These are phyloP conservation scores for Exephanes ischioxanthus DNA, from an alignment of 2,888 invertebrate species.

Conservation along the genomic window DNA sequence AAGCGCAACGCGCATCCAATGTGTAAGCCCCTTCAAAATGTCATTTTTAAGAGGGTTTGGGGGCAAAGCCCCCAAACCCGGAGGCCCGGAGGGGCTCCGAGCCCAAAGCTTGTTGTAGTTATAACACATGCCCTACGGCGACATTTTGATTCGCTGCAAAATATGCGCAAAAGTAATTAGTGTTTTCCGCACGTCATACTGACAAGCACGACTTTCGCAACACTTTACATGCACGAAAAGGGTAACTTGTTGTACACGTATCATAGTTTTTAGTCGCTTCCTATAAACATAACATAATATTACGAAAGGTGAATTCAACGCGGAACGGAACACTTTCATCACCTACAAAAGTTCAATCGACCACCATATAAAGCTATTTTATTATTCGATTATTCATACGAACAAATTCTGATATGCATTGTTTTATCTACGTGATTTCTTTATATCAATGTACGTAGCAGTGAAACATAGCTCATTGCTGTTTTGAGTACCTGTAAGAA, in stretches of 20 bases:
- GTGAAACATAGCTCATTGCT: background rate
- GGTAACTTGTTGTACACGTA: background rate
- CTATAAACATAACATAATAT: background rate
- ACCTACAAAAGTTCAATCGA: background rate
- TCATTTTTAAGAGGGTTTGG: too few species aligned
- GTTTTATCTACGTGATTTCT: background rate
- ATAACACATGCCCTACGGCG: too few species aligned
- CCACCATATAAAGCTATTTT: background rate
- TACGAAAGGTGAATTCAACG: background rate
- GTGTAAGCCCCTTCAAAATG: too few species aligned
- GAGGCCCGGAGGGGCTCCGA: too few species aligned
- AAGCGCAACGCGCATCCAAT: too few species aligned
- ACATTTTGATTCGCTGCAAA: too few species aligned
- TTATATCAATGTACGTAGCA: background rate
- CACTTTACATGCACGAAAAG: too few species aligned
- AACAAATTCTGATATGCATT: background rate
- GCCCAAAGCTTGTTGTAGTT: too few species aligned
- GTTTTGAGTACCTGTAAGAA: constrained; percentile 4
- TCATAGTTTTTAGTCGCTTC: background rate
- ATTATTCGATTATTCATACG: background rate
- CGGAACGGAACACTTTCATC: background rate
- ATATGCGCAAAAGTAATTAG: too few species aligned
- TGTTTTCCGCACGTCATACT: too few species aligned
- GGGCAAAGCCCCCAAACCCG: too few species aligned
- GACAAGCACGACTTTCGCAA: too few species aligned